Evolutionary conservation across 2,888 invertebrate genomes (phyloP), one percentile per base, ranked within the genome.

Genomic region (Himalopsyche kuldschensis): DNA sequence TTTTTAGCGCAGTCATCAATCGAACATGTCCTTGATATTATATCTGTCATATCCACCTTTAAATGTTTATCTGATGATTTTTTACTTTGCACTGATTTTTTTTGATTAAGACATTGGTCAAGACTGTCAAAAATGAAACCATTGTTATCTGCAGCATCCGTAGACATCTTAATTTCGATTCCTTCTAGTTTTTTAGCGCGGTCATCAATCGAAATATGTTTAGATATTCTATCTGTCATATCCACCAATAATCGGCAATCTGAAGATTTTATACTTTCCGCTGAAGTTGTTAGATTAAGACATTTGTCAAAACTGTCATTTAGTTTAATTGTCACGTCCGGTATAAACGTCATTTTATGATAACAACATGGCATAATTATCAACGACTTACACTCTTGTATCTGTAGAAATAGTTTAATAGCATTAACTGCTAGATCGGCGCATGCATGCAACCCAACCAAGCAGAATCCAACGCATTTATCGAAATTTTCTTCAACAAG

Each of bases 321-420:
- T 15, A 41, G 15, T 41, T 41, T 41, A 41, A 2, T 4, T 31
- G n/a, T 78, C 63, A 46, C 2, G 35, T 83, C 79, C 10, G 77
- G 47, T 4, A 85, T 75, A 31, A 90, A 83, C 80, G 89, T 88
- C 88, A 96, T 91, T 89, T 95, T 94, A 88, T 96, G 96, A 87
- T 96, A 96, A 88, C 96, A 96, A 88, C 96, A 96, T 4, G 96
- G 95, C 92, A 96, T 94, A 17, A 96, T 90, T 75, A 94, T 91
- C 30, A 96, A 88, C 20, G 92, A 89, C 84, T 90, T 91, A 0
- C 94, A 93, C 47, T 89, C 89, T 8, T 90, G 88, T 88, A 94
- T 92, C 87, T 92, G 90, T 63, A 92, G 88, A 89, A 95, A 96
- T 86, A 96, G 89, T 87, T 93, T 91, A 78, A 95, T 92, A 10